Percentiles rank a stretch among this genome's conserved stretches.
Conservation (phyloP, 2,797 vertebrate genomes). For the Nannoperca australis region DNA sequence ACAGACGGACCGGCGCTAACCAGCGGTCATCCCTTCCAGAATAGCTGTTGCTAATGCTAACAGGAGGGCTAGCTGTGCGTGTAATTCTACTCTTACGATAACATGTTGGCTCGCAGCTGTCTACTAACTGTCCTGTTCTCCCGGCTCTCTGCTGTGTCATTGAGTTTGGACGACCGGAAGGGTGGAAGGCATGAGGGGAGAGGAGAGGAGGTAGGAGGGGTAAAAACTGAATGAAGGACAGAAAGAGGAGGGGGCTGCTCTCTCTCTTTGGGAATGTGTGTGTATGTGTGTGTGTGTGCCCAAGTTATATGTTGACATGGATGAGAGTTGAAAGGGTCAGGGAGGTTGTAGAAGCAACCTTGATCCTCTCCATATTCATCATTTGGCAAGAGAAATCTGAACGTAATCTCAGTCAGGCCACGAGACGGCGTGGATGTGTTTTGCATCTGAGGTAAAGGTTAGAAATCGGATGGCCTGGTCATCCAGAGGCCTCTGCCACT, state of each 20-base stretch:
- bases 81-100: slow-evolving; percentile 80
- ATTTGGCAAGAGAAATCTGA: background rate
- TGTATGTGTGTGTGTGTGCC: slow-evolving; percentile 36
- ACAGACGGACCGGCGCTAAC: background rate
- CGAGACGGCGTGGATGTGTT: slow-evolving; percentile 22
- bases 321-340: slow-evolving; percentile 57
- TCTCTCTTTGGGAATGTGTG: background rate
- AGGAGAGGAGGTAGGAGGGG: slow-evolving; percentile 1
- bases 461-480: slow-evolving; percentile 64
- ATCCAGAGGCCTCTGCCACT: slow-evolving; percentile 68
- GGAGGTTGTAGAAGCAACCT: slow-evolving; percentile 48
- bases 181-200: slow-evolving; percentile 51
- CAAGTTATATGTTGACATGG: slow-evolving; percentile 53
- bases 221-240: slow-evolving; percentile 77
- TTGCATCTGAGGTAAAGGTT: slow-evolving; percentile 64
- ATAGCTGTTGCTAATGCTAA: slow-evolving; percentile 74
- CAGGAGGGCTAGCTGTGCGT: slow-evolving; percentile 60
- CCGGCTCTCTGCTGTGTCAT: slow-evolving; percentile 81
- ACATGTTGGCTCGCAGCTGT: slow-evolving; percentile 80
- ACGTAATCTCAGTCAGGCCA: slow-evolving; percentile 35
- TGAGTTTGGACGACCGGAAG: slow-evolving; percentile 79
- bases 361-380: slow-evolving; percentile 37
- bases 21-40: slow-evolving; percentile 49
- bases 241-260: slow-evolving; percentile 49
- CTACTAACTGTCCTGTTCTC: slow-evolving; percentile 72